A percentile compares a stretch with the other conserved stretches of the same genome.
phyloP scores from a whole-genome alignment of 2,888 invertebrate genomes.

The Hydriomena furcata region DNA sequence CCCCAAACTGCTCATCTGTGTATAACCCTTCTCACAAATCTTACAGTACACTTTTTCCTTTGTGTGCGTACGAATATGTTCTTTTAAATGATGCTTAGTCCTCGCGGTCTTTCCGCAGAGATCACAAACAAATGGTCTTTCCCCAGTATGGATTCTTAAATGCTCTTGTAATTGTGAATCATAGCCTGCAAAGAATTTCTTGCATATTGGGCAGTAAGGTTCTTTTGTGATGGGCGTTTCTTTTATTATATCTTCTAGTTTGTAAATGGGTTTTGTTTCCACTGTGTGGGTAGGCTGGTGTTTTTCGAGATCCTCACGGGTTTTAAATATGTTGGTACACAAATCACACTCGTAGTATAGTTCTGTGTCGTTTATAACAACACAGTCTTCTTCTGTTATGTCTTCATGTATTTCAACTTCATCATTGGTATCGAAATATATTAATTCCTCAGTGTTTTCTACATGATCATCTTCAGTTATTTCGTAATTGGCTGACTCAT shows the following conservation, averaged over 20 bases:
- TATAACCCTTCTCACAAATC: background rate
- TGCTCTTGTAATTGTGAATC: background rate
- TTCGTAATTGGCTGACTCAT: too few species aligned
- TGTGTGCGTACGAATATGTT: background rate
- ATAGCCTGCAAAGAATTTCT: background rate
- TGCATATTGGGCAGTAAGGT: background rate
- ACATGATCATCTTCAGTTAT: too few species aligned
- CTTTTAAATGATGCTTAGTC: background rate
- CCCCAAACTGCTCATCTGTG: background rate
- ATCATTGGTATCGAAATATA: too few species aligned
- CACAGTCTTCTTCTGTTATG: background rate
- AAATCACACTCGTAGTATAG: background rate
- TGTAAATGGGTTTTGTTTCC: background rate
- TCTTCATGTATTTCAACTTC: background rate
- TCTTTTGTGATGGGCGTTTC: background rate
- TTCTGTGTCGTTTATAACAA: background rate
- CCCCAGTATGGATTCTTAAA: background rate
- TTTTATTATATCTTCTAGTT: background rate
- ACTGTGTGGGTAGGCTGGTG: background rate
- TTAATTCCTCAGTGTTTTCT: too few species aligned
- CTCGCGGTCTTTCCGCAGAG: background rate
- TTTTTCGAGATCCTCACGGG: background rate
- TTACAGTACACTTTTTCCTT: background rate
- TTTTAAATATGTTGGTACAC: background rate
- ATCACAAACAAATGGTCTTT: background rate